phyloP scores from a whole-genome alignment of 2,888 invertebrate species.

The Synanthedon tipuliformis region DNA sequence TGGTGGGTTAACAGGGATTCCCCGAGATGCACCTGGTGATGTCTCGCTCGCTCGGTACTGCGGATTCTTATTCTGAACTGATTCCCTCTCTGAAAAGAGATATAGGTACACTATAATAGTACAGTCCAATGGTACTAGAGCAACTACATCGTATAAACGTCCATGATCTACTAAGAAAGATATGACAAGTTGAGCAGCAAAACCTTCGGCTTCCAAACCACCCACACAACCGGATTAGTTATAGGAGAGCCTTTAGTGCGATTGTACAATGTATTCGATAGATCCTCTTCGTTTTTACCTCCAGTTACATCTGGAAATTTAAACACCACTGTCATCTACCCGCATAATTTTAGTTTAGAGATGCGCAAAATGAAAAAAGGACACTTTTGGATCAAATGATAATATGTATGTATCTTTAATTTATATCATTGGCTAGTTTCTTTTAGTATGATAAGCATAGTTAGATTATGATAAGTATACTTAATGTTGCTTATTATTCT shows the following conservation, averaged over 20 bases:
- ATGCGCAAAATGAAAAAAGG: no score
- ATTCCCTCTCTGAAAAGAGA: slow-evolving; percentile 16
- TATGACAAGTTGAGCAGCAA: no score
- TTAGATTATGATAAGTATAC: no score
- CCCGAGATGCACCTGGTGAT: slow-evolving; percentile 4
- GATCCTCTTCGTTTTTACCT: slow-evolving; percentile 25
- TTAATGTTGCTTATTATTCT: no score
- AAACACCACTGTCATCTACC: not conserved
- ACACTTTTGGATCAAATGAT: no score
- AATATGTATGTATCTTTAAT: no score
- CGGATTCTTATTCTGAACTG: slow-evolving; percentile 39
- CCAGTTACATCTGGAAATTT: slow-evolving; percentile 25
- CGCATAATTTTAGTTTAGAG: not conserved
- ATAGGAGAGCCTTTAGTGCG: slow-evolving; percentile 17
- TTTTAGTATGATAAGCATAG: no score
- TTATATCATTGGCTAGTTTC: no score
- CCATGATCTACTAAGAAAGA: not conserved
- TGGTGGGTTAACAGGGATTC: slow-evolving; percentile 16
- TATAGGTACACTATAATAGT: not conserved
- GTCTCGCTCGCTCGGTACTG: slow-evolving; percentile 40
- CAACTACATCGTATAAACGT: not conserved
- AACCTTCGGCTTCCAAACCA: slow-evolving; percentile 38
- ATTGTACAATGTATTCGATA: slow-evolving; percentile 33
- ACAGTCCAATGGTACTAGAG: no score
- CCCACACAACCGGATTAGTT: slow-evolving; percentile 35